Base-by-base conservation (phyloP, 2,888 invertebrate species). In the Lobophora halterata region DNA sequence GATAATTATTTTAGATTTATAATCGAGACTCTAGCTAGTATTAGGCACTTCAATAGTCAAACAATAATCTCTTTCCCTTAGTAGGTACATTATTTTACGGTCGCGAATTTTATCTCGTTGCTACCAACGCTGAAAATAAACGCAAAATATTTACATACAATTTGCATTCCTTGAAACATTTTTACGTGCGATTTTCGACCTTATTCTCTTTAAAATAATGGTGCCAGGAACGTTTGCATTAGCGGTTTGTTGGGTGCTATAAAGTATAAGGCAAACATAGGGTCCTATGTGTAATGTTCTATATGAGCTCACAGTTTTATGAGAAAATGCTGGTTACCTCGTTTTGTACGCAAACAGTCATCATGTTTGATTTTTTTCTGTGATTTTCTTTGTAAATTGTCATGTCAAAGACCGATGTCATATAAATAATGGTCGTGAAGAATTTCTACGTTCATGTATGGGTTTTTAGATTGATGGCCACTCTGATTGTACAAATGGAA, bases 51-150 rank as follows among this genome's bases (percentile, higher is more conserved):
- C 61, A 62, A 69, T 76, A 73, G 71, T 67, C 61, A 58, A 62
- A 68, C 68, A 71, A 71, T 73, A 69, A 71, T 65, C 65, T 70
- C 65, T 62, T 69, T 67, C 61, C 59, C 55, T 52, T 54, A 58
- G 59, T 61, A 64, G 65, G 65, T 67, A 63, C 65, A 69, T 69
- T 72, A 71, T 72, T 79, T 78, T 75, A 79, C 61, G 65, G 59
- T 65, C 61, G 66, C 65, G 68, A 77, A 75, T 77, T 75, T 76
- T 73, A 78, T 78, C 71, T 76, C 64, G 65, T 68, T 71, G 63
- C 64, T 65, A 66, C n/a, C 72, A 67, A 69, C 61, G 64, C 65
- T 70, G 72, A 65, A 68, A 72, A 73, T 71, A 70, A 71, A 72
- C 71, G 61, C 67, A 67, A 70, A 69, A 66, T 67, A 68, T 73